These are phyloP conservation scores for Cassiopea xamachana DNA, from an alignment of 30 jellyfish, hydroid and myxozoan species.

Conservation along the genomic window DNA sequence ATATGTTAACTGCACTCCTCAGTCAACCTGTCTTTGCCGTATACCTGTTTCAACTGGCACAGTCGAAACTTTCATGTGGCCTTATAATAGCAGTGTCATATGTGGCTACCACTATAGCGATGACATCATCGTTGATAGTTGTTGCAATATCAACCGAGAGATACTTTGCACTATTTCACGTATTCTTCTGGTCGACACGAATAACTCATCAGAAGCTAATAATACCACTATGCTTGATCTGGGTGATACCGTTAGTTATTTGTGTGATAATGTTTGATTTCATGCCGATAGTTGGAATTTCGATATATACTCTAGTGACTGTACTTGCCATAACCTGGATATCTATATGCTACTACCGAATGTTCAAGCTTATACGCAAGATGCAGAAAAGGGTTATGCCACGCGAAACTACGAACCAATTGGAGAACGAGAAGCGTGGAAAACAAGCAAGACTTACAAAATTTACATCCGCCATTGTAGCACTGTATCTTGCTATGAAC, in stretches of 20 bases:
- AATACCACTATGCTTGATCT: slow-evolving; percentile 37
- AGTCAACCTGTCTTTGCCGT: slow-evolving; percentile 55
- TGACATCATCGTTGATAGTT: slow-evolving; percentile 58
- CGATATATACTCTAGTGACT: slow-evolving; percentile 23
- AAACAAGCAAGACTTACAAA: slow-evolving; percentile 61
- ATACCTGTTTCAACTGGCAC: slow-evolving; percentile 31
- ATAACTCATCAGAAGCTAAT: slow-evolving; percentile 34
- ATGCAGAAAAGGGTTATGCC: slow-evolving; percentile 38
- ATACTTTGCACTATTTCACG: slow-evolving; percentile 58
- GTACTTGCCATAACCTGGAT: slow-evolving; percentile 33
- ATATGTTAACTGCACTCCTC: slow-evolving; percentile 35
- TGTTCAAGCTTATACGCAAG: slow-evolving; percentile 33
- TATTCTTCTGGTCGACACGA: slow-evolving; percentile 40
- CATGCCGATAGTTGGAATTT: slow-evolving; percentile 21
- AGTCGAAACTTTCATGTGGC: slow-evolving; percentile 18
- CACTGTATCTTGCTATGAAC: slow-evolving; percentile 24
- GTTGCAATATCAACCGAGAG: slow-evolving; percentile 59
- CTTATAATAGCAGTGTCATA: slow-evolving; percentile 8
- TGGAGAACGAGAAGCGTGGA: slow-evolving; percentile 36
- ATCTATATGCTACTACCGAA: slow-evolving; percentile 31
- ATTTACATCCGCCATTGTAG: slow-evolving; percentile 30
- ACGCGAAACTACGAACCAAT: not conserved
- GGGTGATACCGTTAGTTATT: slow-evolving; percentile 40
- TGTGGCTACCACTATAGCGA: slow-evolving; percentile 18
- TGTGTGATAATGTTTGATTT: slow-evolving; percentile 40